These are phyloP conservation scores for Macquaria ambigua DNA, from an alignment of 2,113 vertebrate genomes.

Conservation along the genomic window DNA sequence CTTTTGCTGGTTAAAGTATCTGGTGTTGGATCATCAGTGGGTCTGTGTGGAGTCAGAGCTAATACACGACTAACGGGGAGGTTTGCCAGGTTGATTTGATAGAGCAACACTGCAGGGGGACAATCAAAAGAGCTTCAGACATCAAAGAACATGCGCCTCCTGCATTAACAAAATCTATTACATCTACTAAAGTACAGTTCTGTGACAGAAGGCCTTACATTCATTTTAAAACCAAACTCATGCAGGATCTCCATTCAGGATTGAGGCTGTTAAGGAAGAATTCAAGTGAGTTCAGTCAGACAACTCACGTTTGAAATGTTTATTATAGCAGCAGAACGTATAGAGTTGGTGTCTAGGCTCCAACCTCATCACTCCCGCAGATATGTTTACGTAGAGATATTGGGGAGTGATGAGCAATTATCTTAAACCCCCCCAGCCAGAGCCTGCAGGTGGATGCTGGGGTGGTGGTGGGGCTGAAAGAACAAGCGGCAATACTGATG, in stretches of 20 bases:
- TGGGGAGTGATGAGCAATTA: too few relatives aligned
- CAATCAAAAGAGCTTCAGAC: constrained; percentile 46
- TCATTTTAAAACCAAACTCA: neutral
- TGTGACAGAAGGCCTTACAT: neutral
- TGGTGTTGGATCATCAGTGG: constrained; percentile 43
- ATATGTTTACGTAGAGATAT: too few relatives aligned
- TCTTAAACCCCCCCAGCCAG: too few relatives aligned
- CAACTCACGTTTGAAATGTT: too few relatives aligned
- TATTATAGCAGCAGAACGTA: too few relatives aligned
- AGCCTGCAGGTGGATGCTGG: too few relatives aligned
- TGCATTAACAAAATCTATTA: neutral
- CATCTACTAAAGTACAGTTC: neutral
- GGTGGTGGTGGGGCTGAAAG: too few relatives aligned
- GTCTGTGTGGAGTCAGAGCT: constrained; percentile 35
- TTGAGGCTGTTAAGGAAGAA: neutral
- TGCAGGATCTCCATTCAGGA: neutral
- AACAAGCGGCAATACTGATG: too few relatives aligned
- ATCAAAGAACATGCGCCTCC: constrained; percentile 24
- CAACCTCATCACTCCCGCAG: too few relatives aligned
- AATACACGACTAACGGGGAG: constrained; percentile 42
- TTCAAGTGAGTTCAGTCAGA: neutral
- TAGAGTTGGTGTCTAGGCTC: too few relatives aligned
- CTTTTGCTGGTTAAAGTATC: constrained; percentile 30
- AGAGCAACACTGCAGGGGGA: constrained; percentile 44
- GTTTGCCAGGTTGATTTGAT: constrained; percentile 68